phyloP scores from a whole-genome alignment of 2,888 invertebrate species.

The Drosophila bunnanda region DNA sequence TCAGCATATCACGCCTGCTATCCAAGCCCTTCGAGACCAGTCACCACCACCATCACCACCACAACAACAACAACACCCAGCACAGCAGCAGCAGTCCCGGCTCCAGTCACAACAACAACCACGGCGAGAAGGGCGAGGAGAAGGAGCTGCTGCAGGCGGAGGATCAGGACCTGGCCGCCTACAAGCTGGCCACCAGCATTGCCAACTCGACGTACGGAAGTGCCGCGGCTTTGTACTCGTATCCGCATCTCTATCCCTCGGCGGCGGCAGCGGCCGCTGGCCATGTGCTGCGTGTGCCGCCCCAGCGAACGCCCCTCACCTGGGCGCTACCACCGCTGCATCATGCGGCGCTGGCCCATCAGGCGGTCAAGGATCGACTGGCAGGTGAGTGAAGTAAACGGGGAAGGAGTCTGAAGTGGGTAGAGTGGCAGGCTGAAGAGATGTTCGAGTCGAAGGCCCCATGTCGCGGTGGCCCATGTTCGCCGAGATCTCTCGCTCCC shows the following conservation, averaged over 20 bases:
- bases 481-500: slow-evolving; percentile 16
- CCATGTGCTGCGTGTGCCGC: slow-evolving; percentile 92
- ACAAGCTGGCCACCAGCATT: slow-evolving; percentile 84
- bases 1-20: slow-evolving; percentile 92
- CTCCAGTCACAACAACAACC: slow-evolving; percentile 50
- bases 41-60: slow-evolving; percentile 69
- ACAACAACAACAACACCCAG: slow-evolving; percentile 40
- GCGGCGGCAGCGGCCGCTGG: slow-evolving; percentile 84
- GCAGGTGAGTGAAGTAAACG: slow-evolving; percentile 88
- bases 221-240: slow-evolving; percentile 84
- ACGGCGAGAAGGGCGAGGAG: slow-evolving; percentile 64
- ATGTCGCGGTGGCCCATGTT: slow-evolving; percentile 43
- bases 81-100: slow-evolving; percentile 53
- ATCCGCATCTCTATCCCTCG: slow-evolving; percentile 85
- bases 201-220: slow-evolving; percentile 83
- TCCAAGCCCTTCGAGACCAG: slow-evolving; percentile 90
- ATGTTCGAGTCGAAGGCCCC: slow-evolving; percentile 23
- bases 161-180: slow-evolving; percentile 84
- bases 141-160: slow-evolving; percentile 83
- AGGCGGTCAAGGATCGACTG: slow-evolving; percentile 92
- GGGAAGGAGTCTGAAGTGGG: not conserved
- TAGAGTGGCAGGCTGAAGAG: not conserved
- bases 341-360: slow-evolving; percentile 91
- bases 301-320: slow-evolving; percentile 86
- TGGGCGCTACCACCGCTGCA: slow-evolving; percentile 85